phyloP scores from a whole-genome alignment of 2,797 vertebrate genomes.

The Momotus momota region DNA sequence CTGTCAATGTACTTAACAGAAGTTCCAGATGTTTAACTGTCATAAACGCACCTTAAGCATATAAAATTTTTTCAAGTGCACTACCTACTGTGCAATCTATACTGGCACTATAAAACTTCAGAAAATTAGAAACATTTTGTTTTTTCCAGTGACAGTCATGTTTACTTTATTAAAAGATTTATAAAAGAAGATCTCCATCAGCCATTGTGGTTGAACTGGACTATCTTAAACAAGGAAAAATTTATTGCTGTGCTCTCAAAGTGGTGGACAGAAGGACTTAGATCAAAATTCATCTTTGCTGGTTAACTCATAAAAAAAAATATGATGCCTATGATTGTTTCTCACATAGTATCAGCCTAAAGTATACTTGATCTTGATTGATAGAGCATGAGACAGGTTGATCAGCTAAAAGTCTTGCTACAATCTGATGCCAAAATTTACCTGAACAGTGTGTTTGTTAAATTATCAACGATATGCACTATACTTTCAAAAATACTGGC shows the following conservation, averaged over 20 bases:
- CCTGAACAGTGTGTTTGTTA: background rate
- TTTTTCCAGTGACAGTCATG: background rate
- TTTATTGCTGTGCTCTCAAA: background rate
- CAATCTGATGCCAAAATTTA: background rate
- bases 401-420: constrained; percentile 13
- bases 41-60: background rate
- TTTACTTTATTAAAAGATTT: background rate
- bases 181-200: background rate
- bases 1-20: background rate
- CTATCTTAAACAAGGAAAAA: background rate
- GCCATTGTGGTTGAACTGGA: background rate
- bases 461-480: background rate
- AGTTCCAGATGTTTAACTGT: background rate
- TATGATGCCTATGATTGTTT: background rate
- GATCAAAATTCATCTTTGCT: background rate
- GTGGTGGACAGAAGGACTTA: background rate
- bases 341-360: background rate
- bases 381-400: background rate
- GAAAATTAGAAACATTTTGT: background rate
- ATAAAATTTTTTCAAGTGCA: background rate
- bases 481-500: background rate
- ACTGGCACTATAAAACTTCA: background rate
- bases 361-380: background rate
- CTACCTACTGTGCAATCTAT: background rate
- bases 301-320: background rate